These are phyloP conservation scores for Esperia sulphurella DNA, from an alignment of 2,888 invertebrate genomes.

Conservation along the genomic window DNA sequence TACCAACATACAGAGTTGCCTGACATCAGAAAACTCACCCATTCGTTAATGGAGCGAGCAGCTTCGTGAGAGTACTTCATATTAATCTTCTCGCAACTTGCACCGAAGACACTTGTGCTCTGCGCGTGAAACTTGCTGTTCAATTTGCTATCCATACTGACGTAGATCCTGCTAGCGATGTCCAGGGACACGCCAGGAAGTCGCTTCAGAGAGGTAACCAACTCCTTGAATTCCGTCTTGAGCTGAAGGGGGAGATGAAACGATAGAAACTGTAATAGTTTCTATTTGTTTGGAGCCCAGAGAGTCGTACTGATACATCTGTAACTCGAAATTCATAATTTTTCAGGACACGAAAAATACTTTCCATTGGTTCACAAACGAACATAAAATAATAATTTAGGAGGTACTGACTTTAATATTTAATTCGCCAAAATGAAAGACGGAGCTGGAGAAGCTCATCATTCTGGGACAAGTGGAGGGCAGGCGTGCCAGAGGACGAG, in stretches of 20 bases:
- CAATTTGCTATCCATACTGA: background rate
- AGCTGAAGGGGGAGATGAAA: background rate
- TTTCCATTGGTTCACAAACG: too few relatives aligned
- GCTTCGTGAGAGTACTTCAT: background rate
- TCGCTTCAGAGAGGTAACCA: slow-evolving; percentile 1
- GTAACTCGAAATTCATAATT: too few relatives aligned
- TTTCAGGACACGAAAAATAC: too few relatives aligned
- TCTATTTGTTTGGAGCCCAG: too few relatives aligned
- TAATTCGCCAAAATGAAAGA: too few relatives aligned
- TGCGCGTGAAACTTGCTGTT: background rate
- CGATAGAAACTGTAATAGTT: background rate
- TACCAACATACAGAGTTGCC: too few relatives aligned
- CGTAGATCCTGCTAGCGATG: slow-evolving; percentile 9
- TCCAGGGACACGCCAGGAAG: slow-evolving; percentile 2
- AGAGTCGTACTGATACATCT: too few relatives aligned
- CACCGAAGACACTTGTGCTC: slow-evolving; percentile 7
- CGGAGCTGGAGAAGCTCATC: too few relatives aligned
- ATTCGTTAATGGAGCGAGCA: slow-evolving; percentile 80
- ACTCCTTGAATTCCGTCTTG: background rate
- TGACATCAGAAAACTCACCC: slow-evolving; percentile 66
- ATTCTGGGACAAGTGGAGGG: too few relatives aligned
- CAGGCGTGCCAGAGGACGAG: too few relatives aligned
- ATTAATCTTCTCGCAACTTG: slow-evolving; percentile 6
- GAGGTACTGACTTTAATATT: too few relatives aligned
- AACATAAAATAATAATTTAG: too few relatives aligned